Conservation (phyloP, 2,888 invertebrate genomes). For the Lissonota sp. region DNA sequence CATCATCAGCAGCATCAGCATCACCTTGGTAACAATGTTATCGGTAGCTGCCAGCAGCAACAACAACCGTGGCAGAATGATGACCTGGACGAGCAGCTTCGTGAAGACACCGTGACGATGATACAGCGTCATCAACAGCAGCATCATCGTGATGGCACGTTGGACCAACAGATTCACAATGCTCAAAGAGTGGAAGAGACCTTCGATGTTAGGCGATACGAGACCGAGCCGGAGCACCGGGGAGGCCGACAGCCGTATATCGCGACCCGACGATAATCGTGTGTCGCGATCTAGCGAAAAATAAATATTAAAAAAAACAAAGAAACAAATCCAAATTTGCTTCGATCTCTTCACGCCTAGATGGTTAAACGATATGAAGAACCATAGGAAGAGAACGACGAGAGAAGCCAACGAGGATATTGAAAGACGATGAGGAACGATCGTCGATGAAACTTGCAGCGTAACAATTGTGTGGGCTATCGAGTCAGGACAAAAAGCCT, state of each 20-base stretch:
- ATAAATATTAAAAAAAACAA: constrained; percentile 28
- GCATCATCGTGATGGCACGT: constrained; percentile 38
- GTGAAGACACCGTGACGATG: constrained; percentile 58
- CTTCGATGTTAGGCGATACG: constrained; percentile 69
- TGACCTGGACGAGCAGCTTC: constrained; percentile 59
- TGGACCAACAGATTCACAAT: constrained; percentile 54
- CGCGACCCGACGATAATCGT: neutral
- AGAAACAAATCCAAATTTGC: constrained; percentile 41
- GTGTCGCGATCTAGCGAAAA: constrained; percentile 64
- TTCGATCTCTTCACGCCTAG: constrained; percentile 39
- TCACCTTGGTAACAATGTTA: constrained; percentile 26
- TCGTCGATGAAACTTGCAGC: constrained; percentile 32
- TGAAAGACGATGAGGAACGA: constrained; percentile 58
- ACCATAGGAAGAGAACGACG: neutral
- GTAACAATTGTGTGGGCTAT: neutral
- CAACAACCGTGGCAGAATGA: constrained; percentile 54
- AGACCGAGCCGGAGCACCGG: constrained; percentile 76
- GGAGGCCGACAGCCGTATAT: constrained; percentile 75
- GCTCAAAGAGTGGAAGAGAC: constrained; percentile 57
- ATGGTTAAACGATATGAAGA: too few relatives aligned
- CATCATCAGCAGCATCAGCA: constrained; percentile 57
- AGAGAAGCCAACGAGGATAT: constrained; percentile 40
- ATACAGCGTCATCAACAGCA: constrained; percentile 52
- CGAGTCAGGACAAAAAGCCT: neutral
- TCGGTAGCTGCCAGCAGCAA: constrained; percentile 41